Evolutionary conservation across 2,113 vertebrate genomes (phyloP), one percentile per base, ranked within the genome.

Genomic region (Micronycteris hirsuta): DNA sequence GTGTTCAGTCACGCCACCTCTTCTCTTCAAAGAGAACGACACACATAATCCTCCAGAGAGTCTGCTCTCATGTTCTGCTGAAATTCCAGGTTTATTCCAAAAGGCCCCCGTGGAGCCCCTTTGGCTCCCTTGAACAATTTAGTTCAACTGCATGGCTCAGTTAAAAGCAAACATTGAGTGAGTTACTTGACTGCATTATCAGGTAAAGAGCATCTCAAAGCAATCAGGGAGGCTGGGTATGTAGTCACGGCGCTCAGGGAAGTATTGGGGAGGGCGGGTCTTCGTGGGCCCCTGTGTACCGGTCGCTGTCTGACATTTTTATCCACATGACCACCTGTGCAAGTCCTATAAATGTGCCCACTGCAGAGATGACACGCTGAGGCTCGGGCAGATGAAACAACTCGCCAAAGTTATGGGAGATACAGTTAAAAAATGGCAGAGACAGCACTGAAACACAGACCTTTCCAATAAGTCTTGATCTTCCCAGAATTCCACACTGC

Each of bases 121-220:
- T 63, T 78, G n/a, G 84, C 19, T 84, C 38, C 61, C 24, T 77
- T 9, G 13, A 56, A 89, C 38, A 56, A 5, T 89, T 78, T 54
- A 61, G 24, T 56, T 15, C 43, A 38, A 49, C 19, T 70, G 38
- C 24, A 20, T 52, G 68, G 17, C 33, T 85, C 9, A 19, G 8
- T 80, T 41, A n/a, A 78, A 93, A 96, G n/a, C 14, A 38, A 93
- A 61, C 45, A 92, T 71, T 77, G 74, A 73, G 38, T 58, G n/a
- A 61, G 11, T 38, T 85, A 61, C 86, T 91, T 78, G 67, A 84
- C 74, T 61, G 13, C 4, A 22, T 81, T 41, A 45, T 68, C 28
- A 80, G 41, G 49, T 70, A 43, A 77, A 83, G 38, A 26, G 2
- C 49, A 73, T 28, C 38, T 54, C 31, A 36, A 54, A 45, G 31